Evolutionary conservation across 1,140 invertebrate species (phyloP).

Genomic region (Xylocopa sonorina): DNA sequence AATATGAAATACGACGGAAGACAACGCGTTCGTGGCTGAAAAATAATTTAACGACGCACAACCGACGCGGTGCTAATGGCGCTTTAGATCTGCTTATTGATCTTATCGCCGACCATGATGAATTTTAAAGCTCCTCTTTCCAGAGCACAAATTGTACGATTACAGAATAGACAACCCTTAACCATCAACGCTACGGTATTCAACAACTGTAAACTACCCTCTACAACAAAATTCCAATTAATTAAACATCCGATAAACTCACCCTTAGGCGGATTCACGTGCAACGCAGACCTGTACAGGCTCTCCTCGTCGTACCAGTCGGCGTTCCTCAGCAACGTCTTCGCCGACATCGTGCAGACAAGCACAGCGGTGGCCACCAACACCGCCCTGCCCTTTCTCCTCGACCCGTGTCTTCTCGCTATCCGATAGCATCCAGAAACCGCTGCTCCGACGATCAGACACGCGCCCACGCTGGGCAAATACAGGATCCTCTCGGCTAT

Average conservation of each 20-base stretch:
- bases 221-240: not conserved
- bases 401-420: constrained; percentile 77
- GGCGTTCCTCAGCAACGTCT: constrained; percentile 91
- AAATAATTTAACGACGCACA: no score
- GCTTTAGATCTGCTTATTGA: not conserved
- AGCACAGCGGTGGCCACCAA: constrained; percentile 84
- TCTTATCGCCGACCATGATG: no score
- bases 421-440: constrained; percentile 81
- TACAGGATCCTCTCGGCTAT: constrained; percentile 98
- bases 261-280: constrained; percentile 99
- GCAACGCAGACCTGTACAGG: constrained; percentile 94
- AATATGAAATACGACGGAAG: not conserved
- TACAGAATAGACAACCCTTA: no score
- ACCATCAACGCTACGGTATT: no score
- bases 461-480: constrained; percentile 97
- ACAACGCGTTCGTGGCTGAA: not conserved
- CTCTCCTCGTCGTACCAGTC: constrained; percentile 97
- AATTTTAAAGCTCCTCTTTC: no score
- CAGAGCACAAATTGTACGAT: no score
- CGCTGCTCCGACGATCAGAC: constrained; percentile 89
- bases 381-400: constrained; percentile 77
- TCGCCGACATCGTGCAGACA: constrained; percentile 86
- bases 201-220: no score
- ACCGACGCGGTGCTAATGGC: not conserved
- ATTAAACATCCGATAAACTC: constrained; percentile 78